A percentile compares a stretch with the other conserved stretches of the same genome.
Evolutionary conservation across 2,797 vertebrate species (phyloP).

Genomic region (Arctocebus calabarensis): DNA sequence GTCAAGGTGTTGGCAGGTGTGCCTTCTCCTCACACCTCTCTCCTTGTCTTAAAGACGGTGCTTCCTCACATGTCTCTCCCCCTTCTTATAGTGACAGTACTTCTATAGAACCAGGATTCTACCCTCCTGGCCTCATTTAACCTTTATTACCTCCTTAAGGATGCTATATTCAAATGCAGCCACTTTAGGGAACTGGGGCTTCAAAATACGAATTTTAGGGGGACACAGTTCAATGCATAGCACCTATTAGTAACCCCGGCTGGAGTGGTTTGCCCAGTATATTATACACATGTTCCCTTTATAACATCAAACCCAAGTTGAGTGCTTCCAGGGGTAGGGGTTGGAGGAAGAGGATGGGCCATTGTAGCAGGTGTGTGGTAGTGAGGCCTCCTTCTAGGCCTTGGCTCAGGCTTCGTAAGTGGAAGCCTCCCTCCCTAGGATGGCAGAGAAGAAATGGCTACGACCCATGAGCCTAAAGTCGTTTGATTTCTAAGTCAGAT

Average conservation of each 20-base stretch:
- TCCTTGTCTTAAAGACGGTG: neutral
- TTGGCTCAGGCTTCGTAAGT: neutral
- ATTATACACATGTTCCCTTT: neutral
- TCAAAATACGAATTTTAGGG: neutral
- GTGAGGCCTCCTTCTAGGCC: neutral
- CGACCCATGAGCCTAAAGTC: neutral
- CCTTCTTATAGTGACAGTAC: neutral
- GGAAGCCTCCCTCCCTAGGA: neutral
- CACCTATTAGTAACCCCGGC: neutral
- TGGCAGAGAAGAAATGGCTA: neutral
- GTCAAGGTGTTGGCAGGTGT: neutral
- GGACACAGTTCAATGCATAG: neutral
- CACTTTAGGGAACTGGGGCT: neutral
- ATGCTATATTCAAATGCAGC: neutral
- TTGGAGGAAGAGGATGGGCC: neutral
- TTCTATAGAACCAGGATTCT: neutral
- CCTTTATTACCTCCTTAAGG: neutral
- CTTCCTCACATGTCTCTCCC: neutral
- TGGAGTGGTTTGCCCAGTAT: neutral
- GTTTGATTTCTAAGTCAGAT: neutral
- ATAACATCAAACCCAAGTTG: neutral
- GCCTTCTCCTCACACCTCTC: neutral
- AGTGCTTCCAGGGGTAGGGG: neutral
- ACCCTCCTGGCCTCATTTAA: neutral
- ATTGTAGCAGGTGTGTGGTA: rapidly evolving